A percentile compares a stretch with the other conserved stretches of the same genome.
Evolutionary conservation across 2,888 invertebrate genomes (phyloP).

Genomic region (Dascillus cervinus): DNA sequence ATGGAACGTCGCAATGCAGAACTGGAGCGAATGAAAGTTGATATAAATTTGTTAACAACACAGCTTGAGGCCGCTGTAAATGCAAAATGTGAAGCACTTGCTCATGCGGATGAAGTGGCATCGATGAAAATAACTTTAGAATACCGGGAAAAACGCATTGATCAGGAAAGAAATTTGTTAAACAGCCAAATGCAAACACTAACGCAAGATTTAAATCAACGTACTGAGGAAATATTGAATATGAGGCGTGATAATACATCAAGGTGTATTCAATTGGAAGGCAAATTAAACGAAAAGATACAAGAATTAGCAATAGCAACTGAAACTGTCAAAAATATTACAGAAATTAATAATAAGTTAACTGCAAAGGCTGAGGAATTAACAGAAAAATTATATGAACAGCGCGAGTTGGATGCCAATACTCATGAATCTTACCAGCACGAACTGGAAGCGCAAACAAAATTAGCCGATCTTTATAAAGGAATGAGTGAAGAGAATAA

Average conservation of each 20-base stretch:
- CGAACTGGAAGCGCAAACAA: conserved; percentile 79
- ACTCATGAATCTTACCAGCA: conserved; percentile 64
- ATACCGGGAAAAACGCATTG: conserved; percentile 75
- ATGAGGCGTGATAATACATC: conserved; percentile 66
- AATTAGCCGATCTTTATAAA: conserved; percentile 78
- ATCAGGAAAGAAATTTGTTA: conserved; percentile 70
- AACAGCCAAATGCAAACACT: conserved; percentile 72
- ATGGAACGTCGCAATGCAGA: conserved; percentile 66
- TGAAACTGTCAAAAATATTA: conserved; percentile 59
- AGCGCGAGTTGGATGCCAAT: conserved; percentile 53
- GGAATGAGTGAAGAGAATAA: conserved; percentile 67
- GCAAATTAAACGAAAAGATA: conserved; percentile 66
- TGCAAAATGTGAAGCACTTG: conserved; percentile 77
- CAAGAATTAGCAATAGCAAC: conserved; percentile 72
- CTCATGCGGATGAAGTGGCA: conserved; percentile 71
- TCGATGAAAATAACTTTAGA: conserved; percentile 72
- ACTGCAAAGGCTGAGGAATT: conserved; percentile 60
- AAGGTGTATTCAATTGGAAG: conserved; percentile 59
- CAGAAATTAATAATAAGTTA: conserved; percentile 62
- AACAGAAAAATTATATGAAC: conserved; percentile 61
- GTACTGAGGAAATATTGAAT: conserved; percentile 69
- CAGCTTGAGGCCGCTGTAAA: conserved; percentile 69
- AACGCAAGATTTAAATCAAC: conserved; percentile 69
- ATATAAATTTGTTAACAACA: conserved; percentile 59
- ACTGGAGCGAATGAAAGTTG: conserved; percentile 63